Conservation (phyloP, 2,113 vertebrate genomes). For the Pholis gunnellus region DNA sequence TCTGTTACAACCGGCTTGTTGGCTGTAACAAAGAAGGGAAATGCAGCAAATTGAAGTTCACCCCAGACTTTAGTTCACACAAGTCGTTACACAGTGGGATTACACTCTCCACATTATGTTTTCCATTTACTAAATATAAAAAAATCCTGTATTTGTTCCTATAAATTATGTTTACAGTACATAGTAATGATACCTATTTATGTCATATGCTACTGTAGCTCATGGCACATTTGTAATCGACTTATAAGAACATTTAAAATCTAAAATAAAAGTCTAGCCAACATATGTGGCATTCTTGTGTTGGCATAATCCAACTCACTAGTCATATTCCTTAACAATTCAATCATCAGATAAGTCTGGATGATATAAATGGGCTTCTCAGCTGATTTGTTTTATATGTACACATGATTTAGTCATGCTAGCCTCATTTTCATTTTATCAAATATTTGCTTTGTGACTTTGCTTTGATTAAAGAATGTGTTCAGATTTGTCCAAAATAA, state of each 20-base stretch:
- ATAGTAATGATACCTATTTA: not conserved
- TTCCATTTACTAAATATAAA: not conserved
- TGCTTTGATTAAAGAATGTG: not conserved
- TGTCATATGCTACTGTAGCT: not conserved
- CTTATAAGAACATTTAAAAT: not conserved
- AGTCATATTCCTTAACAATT: not conserved
- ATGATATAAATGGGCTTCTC: slow-evolving; percentile 1
- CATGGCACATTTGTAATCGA: not conserved
- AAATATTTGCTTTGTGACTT: slow-evolving; percentile 18
- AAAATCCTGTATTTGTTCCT: not conserved
- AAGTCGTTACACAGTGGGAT: not conserved
- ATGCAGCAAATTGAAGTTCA: not conserved
- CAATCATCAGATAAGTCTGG: not conserved
- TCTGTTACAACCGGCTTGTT: too few relatives aligned
- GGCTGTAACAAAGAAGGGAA: too few relatives aligned
- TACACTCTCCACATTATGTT: not conserved
- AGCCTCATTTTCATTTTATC: slow-evolving; percentile 2
- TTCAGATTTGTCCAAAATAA: not conserved
- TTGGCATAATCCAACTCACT: not conserved
- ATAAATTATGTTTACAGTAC: not conserved
- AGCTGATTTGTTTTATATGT: not conserved
- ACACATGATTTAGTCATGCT: not conserved
- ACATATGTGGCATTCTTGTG: not conserved
- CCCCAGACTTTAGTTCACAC: not conserved
- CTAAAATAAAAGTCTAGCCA: not conserved